These are phyloP conservation scores for Trichacis sp. DNA, from an alignment of 2,888 invertebrate genomes.

Conservation along the genomic window DNA sequence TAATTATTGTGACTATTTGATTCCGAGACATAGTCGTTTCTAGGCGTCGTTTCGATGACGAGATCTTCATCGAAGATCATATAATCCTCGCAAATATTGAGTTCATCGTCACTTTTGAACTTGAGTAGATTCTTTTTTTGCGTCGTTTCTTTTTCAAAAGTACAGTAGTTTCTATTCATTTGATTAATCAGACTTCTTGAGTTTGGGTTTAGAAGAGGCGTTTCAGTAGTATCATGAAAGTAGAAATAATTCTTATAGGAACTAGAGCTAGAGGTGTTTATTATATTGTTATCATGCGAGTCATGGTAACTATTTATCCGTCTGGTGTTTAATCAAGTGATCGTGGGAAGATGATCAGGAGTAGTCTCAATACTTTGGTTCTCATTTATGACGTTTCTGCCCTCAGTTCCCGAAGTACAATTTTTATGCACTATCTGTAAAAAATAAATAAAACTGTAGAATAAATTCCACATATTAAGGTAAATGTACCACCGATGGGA, in stretches of 20 bases:
- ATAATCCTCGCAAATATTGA: conserved; percentile 44
- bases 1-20: conserved; percentile 51
- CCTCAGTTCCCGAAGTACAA: conserved; percentile 33
- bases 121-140: conserved; percentile 39
- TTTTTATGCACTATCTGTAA: conserved; percentile 51
- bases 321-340: conserved; percentile 55
- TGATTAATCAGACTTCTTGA: conserved; percentile 45
- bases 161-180: conserved; percentile 47
- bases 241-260: conserved; percentile 49
- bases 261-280: conserved; percentile 56
- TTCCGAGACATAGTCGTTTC: conserved; percentile 38
- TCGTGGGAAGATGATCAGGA: conserved; percentile 27
- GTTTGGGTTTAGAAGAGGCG: not conserved
- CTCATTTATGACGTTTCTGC: conserved; percentile 50
- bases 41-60: conserved; percentile 25
- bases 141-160: conserved; percentile 20
- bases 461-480: too few species aligned
- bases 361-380: conserved; percentile 18
- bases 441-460: not conserved
- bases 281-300: conserved; percentile 54
- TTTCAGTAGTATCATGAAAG: conserved; percentile 47
- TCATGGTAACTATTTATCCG: conserved; percentile 53
- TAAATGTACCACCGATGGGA: too few species aligned
- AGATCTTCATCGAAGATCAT: conserved; percentile 46
- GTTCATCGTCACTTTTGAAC: conserved; percentile 41